Conservation (phyloP, 1,140 invertebrate genomes). For the Planococcus citri region DNA sequence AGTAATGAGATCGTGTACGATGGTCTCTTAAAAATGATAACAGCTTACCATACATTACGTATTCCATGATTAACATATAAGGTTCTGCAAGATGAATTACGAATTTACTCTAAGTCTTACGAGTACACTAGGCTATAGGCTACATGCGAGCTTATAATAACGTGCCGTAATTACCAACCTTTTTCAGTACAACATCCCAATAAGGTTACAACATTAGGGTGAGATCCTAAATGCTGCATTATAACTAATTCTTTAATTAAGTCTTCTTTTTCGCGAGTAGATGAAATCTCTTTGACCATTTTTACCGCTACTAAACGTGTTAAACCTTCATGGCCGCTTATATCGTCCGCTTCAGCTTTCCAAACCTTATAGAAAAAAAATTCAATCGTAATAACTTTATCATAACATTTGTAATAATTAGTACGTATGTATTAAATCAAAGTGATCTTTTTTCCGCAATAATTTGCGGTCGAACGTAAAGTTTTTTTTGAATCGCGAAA, state of each 20-base stretch:
- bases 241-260: slow-evolving; percentile 61
- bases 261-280: slow-evolving; percentile 62
- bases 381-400: neutral
- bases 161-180: slow-evolving; percentile 39
- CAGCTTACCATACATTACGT: slow-evolving; percentile 73
- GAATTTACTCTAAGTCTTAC: neutral
- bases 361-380: slow-evolving; percentile 47
- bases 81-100: slow-evolving; percentile 45
- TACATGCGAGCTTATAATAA: too few relatives aligned
- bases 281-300: slow-evolving; percentile 59
- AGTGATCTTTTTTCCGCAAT: too few relatives aligned
- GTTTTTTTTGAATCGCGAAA: neutral
- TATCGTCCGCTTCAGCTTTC: slow-evolving; percentile 68
- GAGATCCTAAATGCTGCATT: slow-evolving; percentile 71
- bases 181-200: slow-evolving; percentile 71
- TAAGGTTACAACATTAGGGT: slow-evolving; percentile 74
- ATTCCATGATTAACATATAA: slow-evolving; percentile 75
- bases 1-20: slow-evolving; percentile 49
- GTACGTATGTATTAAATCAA: too few relatives aligned
- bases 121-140: slow-evolving; percentile 11
- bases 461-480: too few relatives aligned
- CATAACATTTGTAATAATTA: too few relatives aligned
- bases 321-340: slow-evolving; percentile 59
- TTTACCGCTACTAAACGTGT: slow-evolving; percentile 70
- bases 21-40: slow-evolving; percentile 61